These are phyloP conservation scores for Parotia lawesii DNA, from an alignment of 2,113 vertebrate species.

Conservation along the genomic window DNA sequence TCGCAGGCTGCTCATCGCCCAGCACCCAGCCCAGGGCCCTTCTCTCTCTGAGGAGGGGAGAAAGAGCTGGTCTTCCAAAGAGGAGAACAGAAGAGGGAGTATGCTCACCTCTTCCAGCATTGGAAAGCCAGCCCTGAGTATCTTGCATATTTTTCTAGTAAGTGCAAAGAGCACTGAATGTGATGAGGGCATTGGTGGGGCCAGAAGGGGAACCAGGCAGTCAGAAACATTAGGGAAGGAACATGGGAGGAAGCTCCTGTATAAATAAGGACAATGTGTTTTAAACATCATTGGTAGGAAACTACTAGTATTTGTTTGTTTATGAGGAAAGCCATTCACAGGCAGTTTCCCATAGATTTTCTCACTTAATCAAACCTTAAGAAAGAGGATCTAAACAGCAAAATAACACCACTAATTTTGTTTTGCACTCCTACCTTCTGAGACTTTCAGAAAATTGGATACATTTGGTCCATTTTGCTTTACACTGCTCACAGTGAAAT, in stretches of 20 bases:
- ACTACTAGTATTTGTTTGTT: neutral
- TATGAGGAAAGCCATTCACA: neutral
- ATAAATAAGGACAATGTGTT: neutral
- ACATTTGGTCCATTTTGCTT: neutral
- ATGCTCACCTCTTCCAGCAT: neutral
- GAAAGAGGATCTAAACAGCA: neutral
- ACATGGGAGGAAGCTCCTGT: neutral
- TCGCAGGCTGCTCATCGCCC: fast-evolving
- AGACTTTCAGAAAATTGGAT: neutral
- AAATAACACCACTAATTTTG: neutral
- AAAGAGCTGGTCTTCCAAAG: neutral
- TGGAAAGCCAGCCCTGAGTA: neutral
- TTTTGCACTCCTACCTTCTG: neutral
- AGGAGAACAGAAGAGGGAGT: neutral
- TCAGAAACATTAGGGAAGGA: neutral
- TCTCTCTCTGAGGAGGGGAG: neutral
- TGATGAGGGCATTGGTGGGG: neutral
- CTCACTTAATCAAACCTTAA: neutral
- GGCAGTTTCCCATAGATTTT: neutral
- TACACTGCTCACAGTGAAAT: neutral
- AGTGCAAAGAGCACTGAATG: fast-evolving
- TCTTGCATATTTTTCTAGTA: neutral
- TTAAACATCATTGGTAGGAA: neutral
- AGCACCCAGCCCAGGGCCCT: neutral
- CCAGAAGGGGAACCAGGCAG: neutral